Conservation (phyloP, 1,140 invertebrate species). For the Doryteuthis pealeii region DNA sequence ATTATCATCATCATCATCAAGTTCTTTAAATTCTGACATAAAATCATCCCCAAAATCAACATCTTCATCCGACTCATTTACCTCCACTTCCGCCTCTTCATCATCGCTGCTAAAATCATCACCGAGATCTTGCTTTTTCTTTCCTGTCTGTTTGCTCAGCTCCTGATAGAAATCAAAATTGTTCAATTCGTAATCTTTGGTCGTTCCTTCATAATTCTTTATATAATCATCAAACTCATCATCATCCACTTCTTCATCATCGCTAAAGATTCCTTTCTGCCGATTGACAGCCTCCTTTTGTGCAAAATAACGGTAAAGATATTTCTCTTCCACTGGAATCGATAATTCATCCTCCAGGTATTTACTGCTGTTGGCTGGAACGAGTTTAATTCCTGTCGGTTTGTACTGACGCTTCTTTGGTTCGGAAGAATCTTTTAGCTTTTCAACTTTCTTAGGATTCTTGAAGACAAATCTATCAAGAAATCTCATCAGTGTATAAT, state of each 20-base stretch:
- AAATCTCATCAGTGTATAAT: slow-evolving; percentile 87
- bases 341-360: slow-evolving; percentile 71
- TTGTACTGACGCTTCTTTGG: slow-evolving; percentile 10
- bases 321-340: slow-evolving; percentile 81
- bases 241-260: slow-evolving; percentile 80
- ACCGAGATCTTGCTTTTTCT: slow-evolving; percentile 20
- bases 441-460: slow-evolving; percentile 82
- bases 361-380: slow-evolving; percentile 70
- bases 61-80: slow-evolving; percentile 54
- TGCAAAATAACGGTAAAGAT: slow-evolving; percentile 66
- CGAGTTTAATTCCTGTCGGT: slow-evolving; percentile 62
- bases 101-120: slow-evolving; percentile 41
- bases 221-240: slow-evolving; percentile 75
- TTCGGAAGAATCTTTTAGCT: slow-evolving; percentile 20
- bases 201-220: slow-evolving; percentile 35
- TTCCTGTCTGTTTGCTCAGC: slow-evolving; percentile 21
- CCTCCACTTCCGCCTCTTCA: slow-evolving; percentile 50
- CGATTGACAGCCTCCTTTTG: neutral
- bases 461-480: slow-evolving; percentile 94
- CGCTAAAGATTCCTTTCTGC: slow-evolving; percentile 58
- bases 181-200: slow-evolving; percentile 19
- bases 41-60: slow-evolving; percentile 47
- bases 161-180: slow-evolving; percentile 12
- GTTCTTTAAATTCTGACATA: slow-evolving; percentile 44
- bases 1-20: slow-evolving; percentile 16